Conservation (phyloP, 2,888 invertebrate species). For the Chaitophorus viminalis region DNA sequence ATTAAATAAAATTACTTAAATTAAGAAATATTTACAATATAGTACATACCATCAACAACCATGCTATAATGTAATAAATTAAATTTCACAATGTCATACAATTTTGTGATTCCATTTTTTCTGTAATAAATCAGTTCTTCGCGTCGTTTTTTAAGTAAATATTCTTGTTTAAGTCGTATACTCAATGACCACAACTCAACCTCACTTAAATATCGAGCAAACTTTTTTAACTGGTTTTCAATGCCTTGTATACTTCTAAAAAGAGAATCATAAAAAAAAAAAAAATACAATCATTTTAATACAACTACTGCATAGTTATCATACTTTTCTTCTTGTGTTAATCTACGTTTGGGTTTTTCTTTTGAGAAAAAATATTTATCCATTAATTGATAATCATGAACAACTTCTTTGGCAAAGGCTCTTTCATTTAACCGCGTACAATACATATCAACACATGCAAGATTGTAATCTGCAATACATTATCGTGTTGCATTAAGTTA, state of each 20-base stretch:
- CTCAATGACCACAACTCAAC: slow-evolving; percentile 60
- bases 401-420: slow-evolving; percentile 87
- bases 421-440: slow-evolving; percentile 84
- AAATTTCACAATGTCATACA: slow-evolving; percentile 62
- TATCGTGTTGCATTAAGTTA: background rate
- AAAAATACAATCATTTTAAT: background rate
- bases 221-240: slow-evolving; percentile 62
- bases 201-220: slow-evolving; percentile 59
- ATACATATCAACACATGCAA: slow-evolving; percentile 94
- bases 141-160: slow-evolving; percentile 58
- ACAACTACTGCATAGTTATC: slow-evolving; percentile 64
- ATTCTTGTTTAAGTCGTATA: slow-evolving; percentile 61
- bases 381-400: slow-evolving; percentile 89
- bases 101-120: slow-evolving; percentile 62
- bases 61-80: slow-evolving; percentile 57
- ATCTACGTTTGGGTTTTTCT: slow-evolving; percentile 71
- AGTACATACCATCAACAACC: slow-evolving; percentile 37
- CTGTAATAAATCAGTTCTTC: slow-evolving; percentile 73
- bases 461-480: slow-evolving; percentile 76
- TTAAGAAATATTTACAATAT: background rate
- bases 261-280: background rate
- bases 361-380: slow-evolving; percentile 79
- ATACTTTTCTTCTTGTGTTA: slow-evolving; percentile 83
- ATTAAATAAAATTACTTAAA: background rate
- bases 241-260: slow-evolving; percentile 39